A percentile compares a stretch with the other conserved stretches of the same genome.
These are phyloP conservation scores for Fregata magnificens DNA, from an alignment of 2,113 vertebrate species.

Conservation along the genomic window DNA sequence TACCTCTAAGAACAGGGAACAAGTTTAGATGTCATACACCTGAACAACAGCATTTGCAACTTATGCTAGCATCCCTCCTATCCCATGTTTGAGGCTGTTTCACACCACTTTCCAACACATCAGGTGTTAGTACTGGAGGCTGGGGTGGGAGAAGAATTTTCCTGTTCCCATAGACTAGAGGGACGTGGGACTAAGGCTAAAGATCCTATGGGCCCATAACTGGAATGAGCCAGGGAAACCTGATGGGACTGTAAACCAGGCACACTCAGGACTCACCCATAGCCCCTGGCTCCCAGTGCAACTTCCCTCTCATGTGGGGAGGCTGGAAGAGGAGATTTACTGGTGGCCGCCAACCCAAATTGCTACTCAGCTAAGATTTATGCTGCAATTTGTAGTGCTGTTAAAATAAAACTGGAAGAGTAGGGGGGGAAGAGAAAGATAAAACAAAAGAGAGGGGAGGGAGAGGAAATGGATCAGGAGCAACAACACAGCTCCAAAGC, in stretches of 20 bases:
- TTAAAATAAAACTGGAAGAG: conserved; percentile 13
- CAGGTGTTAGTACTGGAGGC: neutral
- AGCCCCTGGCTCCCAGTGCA: neutral
- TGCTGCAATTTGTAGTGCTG: neutral
- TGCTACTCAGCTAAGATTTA: conserved; percentile 18
- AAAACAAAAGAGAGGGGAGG: neutral
- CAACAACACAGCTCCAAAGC: neutral
- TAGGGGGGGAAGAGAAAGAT: neutral
- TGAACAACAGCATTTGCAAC: neutral
- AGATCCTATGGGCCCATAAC: neutral
- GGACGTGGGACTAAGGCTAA: neutral
- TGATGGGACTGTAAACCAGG: neutral
- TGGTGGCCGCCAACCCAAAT: neutral
- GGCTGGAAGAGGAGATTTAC: neutral
- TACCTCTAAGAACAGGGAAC: neutral
- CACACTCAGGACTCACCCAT: neutral
- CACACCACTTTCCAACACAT: neutral
- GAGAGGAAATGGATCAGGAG: neutral
- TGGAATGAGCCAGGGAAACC: neutral
- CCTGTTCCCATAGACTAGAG: neutral
- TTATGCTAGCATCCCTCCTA: neutral
- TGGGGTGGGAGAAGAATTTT: neutral
- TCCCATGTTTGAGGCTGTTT: neutral
- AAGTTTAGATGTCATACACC: neutral
- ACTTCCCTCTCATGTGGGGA: neutral